Conservation (phyloP, 2,888 invertebrate genomes). For the Tetranychus truncatus region DNA sequence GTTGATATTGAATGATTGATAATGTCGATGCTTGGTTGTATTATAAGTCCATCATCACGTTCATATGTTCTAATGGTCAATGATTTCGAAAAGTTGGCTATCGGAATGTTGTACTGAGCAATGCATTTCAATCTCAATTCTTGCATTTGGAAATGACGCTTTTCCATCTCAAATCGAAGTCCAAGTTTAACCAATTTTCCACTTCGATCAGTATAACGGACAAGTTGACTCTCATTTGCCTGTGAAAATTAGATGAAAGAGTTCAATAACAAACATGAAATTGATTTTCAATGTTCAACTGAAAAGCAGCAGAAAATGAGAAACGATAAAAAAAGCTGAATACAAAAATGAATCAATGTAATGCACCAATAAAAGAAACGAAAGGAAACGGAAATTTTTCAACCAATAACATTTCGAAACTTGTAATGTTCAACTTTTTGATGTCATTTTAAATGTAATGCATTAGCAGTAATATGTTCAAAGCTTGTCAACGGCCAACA, state of each 20-base stretch:
- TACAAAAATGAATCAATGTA: too few relatives aligned
- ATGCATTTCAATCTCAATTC: conserved; percentile 19
- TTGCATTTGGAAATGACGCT: conserved; percentile 20
- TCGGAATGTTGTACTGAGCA: conserved; percentile 12
- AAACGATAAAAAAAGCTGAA: too few relatives aligned
- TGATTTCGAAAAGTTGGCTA: conserved; percentile 9
- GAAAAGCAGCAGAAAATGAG: too few relatives aligned
- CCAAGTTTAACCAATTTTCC: conserved; percentile 13
- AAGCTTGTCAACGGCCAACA: too few relatives aligned
- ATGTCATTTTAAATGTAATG: too few relatives aligned
- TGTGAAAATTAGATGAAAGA: not conserved
- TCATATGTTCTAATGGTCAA: conserved; percentile 8
- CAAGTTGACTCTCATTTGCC: conserved; percentile 19
- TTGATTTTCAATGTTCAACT: too few relatives aligned
- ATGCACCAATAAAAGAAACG: too few relatives aligned
- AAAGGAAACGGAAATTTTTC: too few relatives aligned
- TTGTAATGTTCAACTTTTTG: too few relatives aligned
- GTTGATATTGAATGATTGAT: not conserved
- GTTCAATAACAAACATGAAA: not conserved
- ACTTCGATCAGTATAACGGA: conserved; percentile 15
- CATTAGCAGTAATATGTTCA: too few relatives aligned
- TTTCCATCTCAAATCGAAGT: conserved; percentile 19
- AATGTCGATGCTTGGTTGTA: not conserved
- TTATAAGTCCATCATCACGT: not conserved
- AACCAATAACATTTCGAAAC: too few relatives aligned